Evolutionary conservation across 2,888 invertebrate species (phyloP).

Genomic region (Nemoura dubitans): DNA sequence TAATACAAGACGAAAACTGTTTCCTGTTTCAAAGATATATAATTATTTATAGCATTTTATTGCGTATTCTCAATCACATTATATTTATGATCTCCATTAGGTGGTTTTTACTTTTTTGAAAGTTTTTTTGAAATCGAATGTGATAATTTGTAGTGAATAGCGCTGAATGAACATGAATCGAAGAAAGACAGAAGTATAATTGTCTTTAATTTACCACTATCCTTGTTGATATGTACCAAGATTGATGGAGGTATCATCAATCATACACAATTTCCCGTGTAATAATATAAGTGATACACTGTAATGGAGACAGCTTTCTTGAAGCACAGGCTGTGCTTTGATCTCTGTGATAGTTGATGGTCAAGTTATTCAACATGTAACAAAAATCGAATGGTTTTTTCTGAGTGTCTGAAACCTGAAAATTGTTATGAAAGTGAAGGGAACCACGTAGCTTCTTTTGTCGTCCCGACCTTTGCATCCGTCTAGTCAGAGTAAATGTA

Average conservation of each 20-base stretch:
- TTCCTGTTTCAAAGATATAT: too few species aligned
- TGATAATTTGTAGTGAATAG: not conserved
- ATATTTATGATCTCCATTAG: too few species aligned
- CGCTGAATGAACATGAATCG: not conserved
- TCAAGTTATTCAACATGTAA: not conserved
- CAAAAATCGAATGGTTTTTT: not conserved
- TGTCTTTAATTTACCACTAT: not conserved
- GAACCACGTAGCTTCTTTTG: not conserved
- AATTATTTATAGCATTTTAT: too few species aligned
- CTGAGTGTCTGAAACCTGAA: not conserved
- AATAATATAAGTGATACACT: not conserved
- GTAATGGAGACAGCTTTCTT: not conserved
- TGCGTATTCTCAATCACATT: too few species aligned
- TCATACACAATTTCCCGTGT: not conserved
- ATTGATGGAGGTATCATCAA: not conserved
- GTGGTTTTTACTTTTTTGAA: too few species aligned
- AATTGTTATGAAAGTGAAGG: not conserved
- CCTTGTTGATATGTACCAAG: not conserved
- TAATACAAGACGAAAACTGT: too few species aligned
- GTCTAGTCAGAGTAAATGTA: not conserved
- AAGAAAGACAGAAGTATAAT: not conserved
- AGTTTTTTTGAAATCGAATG: too few species aligned
- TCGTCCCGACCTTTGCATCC: not conserved
- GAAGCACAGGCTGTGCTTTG: not conserved
- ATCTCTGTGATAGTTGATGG: not conserved